Evolutionary conservation across 2,113 vertebrate genomes (phyloP).

Genomic region (Dinomys branickii): DNA sequence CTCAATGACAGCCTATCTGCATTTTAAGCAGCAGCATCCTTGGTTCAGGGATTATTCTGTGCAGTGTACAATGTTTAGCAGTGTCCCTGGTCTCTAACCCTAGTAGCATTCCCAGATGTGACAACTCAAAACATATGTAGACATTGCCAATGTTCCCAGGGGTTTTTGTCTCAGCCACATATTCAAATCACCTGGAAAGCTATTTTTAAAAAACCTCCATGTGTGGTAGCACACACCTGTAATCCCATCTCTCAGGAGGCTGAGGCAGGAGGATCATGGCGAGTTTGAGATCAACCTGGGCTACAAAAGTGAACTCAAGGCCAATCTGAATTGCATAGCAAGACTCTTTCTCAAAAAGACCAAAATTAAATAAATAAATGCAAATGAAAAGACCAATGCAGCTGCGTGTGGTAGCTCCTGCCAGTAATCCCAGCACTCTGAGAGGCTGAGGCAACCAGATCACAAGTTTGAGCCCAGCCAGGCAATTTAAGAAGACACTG

Average conservation of each 20-base stretch:
- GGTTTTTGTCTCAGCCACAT: background rate
- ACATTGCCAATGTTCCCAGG: background rate
- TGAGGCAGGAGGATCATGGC: background rate
- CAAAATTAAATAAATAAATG: too few species aligned
- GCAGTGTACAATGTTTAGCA: fast-evolving
- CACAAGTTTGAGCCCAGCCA: background rate
- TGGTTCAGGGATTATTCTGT: background rate
- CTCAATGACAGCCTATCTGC: fast-evolving
- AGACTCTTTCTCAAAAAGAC: too few species aligned
- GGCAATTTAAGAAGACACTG: background rate
- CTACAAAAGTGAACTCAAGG: too few species aligned
- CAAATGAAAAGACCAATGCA: too few species aligned
- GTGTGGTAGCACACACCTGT: background rate
- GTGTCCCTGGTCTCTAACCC: background rate
- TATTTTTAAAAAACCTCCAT: background rate
- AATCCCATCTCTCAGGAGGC: background rate
- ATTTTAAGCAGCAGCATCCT: background rate
- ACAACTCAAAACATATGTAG: background rate
- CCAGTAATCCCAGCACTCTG: background rate
- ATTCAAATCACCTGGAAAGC: background rate
- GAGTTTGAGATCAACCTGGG: too few species aligned
- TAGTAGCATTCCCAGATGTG: background rate
- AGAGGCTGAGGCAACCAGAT: background rate
- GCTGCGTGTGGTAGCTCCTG: too few species aligned
- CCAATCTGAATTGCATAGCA: too few species aligned